Percentiles rank a stretch among this genome's conserved stretches.
Evolutionary conservation across 2,113 vertebrate species (phyloP).

Genomic region (Falcunculus frontatus): DNA sequence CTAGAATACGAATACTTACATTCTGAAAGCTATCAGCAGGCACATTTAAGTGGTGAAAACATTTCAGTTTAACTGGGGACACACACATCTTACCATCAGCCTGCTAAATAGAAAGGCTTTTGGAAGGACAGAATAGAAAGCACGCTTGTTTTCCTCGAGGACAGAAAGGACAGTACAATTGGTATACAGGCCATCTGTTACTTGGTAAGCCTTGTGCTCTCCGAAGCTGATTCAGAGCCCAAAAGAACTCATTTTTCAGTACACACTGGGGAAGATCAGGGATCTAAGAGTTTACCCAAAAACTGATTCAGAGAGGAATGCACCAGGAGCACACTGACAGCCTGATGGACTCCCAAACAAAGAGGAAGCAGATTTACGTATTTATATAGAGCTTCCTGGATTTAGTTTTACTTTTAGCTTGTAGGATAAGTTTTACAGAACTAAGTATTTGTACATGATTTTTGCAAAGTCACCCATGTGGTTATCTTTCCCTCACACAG

Average conservation of each 20-base stretch:
- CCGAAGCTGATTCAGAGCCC: not conserved
- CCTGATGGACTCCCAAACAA: not conserved
- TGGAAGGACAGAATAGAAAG: not conserved
- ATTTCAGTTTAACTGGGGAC: not conserved
- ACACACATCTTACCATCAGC: not conserved
- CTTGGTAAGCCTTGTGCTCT: not conserved
- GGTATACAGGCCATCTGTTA: not conserved
- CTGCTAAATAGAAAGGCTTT: not conserved
- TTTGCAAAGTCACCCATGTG: not conserved
- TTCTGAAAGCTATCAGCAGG: not conserved
- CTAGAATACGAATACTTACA: not conserved
- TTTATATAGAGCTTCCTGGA: not conserved
- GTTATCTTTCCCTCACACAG: not conserved
- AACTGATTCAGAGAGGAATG: not conserved
- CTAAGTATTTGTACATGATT: not conserved
- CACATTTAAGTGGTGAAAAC: not conserved
- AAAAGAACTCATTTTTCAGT: not conserved
- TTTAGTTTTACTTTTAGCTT: not conserved
- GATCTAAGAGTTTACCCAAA: not conserved
- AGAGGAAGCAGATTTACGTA: not conserved
- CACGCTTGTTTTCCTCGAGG: not conserved
- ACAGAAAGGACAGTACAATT: not conserved
- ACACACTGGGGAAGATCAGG: not conserved
- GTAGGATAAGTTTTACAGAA: not conserved
- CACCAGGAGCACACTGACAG: not conserved